Evolutionary conservation across 2,113 vertebrate genomes (phyloP), one percentile per base, ranked within the genome.

Genomic region (Accipiter virgatus): DNA sequence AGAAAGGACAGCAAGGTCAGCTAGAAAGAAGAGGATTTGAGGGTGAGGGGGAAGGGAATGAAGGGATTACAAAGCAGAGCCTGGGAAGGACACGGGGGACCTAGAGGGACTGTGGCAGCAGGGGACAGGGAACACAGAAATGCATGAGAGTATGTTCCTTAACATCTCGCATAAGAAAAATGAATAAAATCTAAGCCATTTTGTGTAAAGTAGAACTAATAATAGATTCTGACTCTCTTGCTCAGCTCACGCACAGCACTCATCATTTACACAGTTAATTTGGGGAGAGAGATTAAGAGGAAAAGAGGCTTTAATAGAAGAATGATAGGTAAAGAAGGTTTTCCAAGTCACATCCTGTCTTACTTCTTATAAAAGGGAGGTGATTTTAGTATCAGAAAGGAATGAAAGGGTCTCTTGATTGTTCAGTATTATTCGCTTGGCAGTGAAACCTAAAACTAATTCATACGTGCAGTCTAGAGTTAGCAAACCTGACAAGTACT

Each of bases 361-460:
- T 88, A 15, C 36, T 75, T 61, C 78, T 86, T 59, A 67, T 5
- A 65, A 93, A 89, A 87, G 50, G 47, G 53, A 97, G 53, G 31
- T 2, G 18, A 92, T 85, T 93, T 88, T 80, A 73, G 38, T 63
- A 87, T 43, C 59, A 91, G 66, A 93, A 93, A 94, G 66, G 85
- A 94, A 93, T 88, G 81, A 95, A 94, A 91, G 27, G n/a, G 36
- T 82, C 81, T 85, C 87, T 82, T 95, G 62, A 94, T 71, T 71
- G 79, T 74, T 93, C 81, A 82, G 74, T 95, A 72, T 75, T 91
- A 87, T 34, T 81, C 21, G 40, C 62, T 45, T 81, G 32, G 75
- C 81, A 91, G 47, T 47, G 87, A 95, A 95, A 96, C 71, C 81
- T 58, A 79, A 91, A 95, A 86, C 71, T 95, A 96, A 97, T 91